These are phyloP conservation scores for Agriopis aurantiaria DNA, from an alignment of 2,888 invertebrate genomes.

Conservation along the genomic window DNA sequence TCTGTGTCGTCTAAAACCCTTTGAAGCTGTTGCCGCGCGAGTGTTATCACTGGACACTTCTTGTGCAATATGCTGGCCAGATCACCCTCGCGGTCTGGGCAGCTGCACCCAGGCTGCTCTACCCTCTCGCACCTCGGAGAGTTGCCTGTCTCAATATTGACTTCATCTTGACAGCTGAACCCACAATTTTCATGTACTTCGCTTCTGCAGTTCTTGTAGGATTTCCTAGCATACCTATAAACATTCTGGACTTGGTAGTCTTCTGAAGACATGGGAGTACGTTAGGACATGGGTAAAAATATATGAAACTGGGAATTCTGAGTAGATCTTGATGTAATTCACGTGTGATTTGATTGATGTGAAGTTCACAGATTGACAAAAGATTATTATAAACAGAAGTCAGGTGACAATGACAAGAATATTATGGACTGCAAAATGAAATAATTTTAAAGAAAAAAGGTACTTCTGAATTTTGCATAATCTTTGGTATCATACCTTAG, in stretches of 20 bases:
- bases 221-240: constrained; percentile 73
- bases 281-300: constrained; percentile 20
- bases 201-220: constrained; percentile 62
- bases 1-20: constrained; percentile 74
- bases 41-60: constrained; percentile 75
- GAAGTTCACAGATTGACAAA: constrained; percentile 2
- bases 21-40: constrained; percentile 75
- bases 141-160: constrained; percentile 51
- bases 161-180: constrained; percentile 53
- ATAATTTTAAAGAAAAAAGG: not conserved
- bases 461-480: too few relatives aligned
- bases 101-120: constrained; percentile 63
- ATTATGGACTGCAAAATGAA: not conserved
- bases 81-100: constrained; percentile 70
- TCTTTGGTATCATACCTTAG: too few relatives aligned
- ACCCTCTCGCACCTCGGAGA: constrained; percentile 61
- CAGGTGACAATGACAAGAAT: constrained; percentile 5
- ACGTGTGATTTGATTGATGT: constrained; percentile 15
- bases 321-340: constrained; percentile 2
- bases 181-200: constrained; percentile 55
- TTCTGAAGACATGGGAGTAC: constrained; percentile 63
- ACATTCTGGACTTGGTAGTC: constrained; percentile 74
- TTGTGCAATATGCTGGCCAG: constrained; percentile 75
- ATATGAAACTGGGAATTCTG: constrained; percentile 27
- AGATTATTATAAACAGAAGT: not conserved